Evolutionary conservation across 2,888 invertebrate species (phyloP).

Genomic region (Tigriopus californicus): DNA sequence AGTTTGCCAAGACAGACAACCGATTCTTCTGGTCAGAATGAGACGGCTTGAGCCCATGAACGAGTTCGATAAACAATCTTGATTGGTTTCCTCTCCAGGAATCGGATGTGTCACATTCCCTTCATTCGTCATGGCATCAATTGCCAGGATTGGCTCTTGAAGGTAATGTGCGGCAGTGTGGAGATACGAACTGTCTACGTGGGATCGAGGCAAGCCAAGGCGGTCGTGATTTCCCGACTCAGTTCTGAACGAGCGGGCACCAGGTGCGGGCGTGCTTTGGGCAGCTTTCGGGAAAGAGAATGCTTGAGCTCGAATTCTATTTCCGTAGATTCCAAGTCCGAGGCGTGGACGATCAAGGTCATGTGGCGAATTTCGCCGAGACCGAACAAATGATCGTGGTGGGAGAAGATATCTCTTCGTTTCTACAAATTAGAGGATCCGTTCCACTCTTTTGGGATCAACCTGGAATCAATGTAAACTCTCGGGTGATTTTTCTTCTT

Average conservation of each 20-base stretch:
- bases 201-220: constrained; percentile 77
- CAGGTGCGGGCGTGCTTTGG: constrained; percentile 33
- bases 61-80: not conserved
- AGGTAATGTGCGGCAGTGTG: constrained; percentile 91
- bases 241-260: constrained; percentile 97
- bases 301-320: no score
- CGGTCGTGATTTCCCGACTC: constrained; percentile 82
- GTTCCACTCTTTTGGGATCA: constrained; percentile 43
- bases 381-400: constrained; percentile 76
- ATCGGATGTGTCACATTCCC: constrained; percentile 83
- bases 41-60: constrained; percentile 9
- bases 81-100: constrained; percentile 36
- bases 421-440: constrained; percentile 36
- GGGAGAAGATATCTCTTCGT: constrained; percentile 46
- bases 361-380: constrained; percentile 99
- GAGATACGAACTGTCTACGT: constrained; percentile 97
- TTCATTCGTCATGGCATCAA: constrained; percentile 77
- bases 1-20: constrained; percentile 58
- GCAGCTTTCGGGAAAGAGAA: no score
- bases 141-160: constrained; percentile 73
- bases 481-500: no score
- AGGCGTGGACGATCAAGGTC: constrained; percentile 96
- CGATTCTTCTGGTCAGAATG: constrained; percentile 81
- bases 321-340: constrained; percentile 85
- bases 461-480: constrained; percentile 64